Base-by-base conservation (phyloP, 2,113 vertebrate genomes). In the Dermatemys mawii region DNA sequence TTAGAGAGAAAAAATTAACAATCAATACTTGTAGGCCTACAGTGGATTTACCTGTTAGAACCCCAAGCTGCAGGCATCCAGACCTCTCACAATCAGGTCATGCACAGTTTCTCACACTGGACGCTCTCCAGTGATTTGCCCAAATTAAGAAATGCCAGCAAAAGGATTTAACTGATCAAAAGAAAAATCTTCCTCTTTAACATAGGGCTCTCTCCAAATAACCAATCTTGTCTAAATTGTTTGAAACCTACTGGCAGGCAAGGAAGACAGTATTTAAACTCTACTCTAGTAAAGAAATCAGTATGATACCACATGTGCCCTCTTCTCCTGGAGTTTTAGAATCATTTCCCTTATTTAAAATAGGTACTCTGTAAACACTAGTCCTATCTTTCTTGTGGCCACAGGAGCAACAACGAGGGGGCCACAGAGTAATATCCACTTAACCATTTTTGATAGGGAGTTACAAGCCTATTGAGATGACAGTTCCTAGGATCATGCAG, bases 141-240 rank as follows among this genome's bases (percentile, higher is more conserved):
- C 29, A 29, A 41, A 24, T 81, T 54, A 81, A 75, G 35, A 90
- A 75, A 27, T 44, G 22, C 32, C 16, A 53, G 55, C 53, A 80
- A 63, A 87, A 46, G 94, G 91, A 89, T 48, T 3, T 78, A 75
- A 90, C 63, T 89, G 83, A 78, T 89, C 76, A 80, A 93, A 89
- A 92, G 11, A n/a, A 96, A 51, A 91, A 83, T 73, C n/a, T 70
- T 81, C 86, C 29, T 60, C 86, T 67, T 17, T n/a, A 38, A 38
- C 16, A 60, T 44, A 44, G 87, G 89, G 81, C 91, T 95, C 83
- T 93, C 90, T 87, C 78, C 38, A 90, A 67, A 93, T 91, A 88
- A 91, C 94, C 93, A 89, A 94, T 94, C 94, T 93, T 93, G 91
- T 90, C 67, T 90, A 89, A 81, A 96, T 92, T 94, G 91, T 94